Percentiles rank a stretch among this genome's conserved stretches.
phyloP scores from a whole-genome alignment of 2,113 vertebrate genomes.

The Protobothrops mucrosquamatus region DNA sequence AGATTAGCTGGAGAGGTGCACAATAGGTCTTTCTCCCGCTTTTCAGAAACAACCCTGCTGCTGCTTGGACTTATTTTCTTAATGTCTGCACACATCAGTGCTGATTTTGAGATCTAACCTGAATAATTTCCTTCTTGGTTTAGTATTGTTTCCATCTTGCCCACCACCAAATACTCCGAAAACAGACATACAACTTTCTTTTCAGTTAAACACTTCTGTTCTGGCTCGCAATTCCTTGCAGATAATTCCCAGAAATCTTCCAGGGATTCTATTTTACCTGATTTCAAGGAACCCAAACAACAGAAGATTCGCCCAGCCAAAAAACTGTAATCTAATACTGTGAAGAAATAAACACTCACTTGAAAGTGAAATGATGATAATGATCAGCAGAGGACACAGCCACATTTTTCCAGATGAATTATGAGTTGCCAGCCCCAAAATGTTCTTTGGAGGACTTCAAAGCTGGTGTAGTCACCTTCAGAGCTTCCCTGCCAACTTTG shows the following conservation, averaged over 20 bases:
- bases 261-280: background rate
- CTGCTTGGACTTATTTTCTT: background rate
- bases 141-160: background rate
- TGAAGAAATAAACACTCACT: background rate
- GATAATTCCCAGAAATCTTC: background rate
- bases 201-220: background rate
- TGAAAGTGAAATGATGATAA: background rate
- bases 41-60: background rate
- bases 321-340: no score
- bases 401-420: background rate
- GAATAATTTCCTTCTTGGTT: background rate
- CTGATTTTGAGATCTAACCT: background rate
- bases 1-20: background rate
- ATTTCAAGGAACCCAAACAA: background rate
- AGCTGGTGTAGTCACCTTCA: background rate
- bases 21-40: background rate
- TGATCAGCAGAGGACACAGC: no score
- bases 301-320: background rate
- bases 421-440: background rate
- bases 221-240: background rate
- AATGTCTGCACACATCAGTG: background rate
- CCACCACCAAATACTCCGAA: background rate
- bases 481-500: background rate
- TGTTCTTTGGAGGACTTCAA: background rate
- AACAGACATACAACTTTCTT: background rate